Evolutionary conservation across 2,888 invertebrate species (phyloP), one percentile per base, ranked within the genome.

Genomic region (Ceraclea dissimilis): DNA sequence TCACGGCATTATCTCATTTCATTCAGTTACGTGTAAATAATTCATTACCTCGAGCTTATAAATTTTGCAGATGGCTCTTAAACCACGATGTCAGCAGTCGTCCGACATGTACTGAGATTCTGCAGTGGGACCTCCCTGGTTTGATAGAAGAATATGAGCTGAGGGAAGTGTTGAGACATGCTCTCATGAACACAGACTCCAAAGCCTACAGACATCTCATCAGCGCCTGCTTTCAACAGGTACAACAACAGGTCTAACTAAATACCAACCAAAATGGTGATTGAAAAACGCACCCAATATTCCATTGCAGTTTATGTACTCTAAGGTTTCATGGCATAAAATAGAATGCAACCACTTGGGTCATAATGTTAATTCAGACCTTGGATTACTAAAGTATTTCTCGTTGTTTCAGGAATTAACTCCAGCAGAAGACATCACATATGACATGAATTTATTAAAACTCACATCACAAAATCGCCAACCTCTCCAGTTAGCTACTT

Each of bases 141-240:
- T 86, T 90, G 0, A 78, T 94, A n/a, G 91, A 93, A 65, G 93
- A 94, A 63, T 85, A 86, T 0, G 88, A 91, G 60, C 70, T 95
- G 1, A 85, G 89, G 52, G 92, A 93, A 63, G 82, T 91, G 67
- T 75, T 96, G 13, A 79, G 87, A 0, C 88, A 90, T 63, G 90
- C 91, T 0, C 75, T 97, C 1, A 83, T 84, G 13, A 90, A 92
- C 67, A 84, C 90, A 1, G 86, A 88, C 69, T 85, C 85, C 68
- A 88, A 87, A 71, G 81, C 83, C 0, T 91, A 91, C 70, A 86
- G 86, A 66, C 79, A 84, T 69, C 72, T 88, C 22, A 79, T 88
- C 1, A 60, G 76, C 76, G 2, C 60, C 2, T 62, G 62, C 39
- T 62, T 62, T 26, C 62, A 60, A 51, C 62, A 60, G 56, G 62